phyloP scores from a whole-genome alignment of 2,797 vertebrate species.

The Ctenochaetus hawaiiensis region DNA sequence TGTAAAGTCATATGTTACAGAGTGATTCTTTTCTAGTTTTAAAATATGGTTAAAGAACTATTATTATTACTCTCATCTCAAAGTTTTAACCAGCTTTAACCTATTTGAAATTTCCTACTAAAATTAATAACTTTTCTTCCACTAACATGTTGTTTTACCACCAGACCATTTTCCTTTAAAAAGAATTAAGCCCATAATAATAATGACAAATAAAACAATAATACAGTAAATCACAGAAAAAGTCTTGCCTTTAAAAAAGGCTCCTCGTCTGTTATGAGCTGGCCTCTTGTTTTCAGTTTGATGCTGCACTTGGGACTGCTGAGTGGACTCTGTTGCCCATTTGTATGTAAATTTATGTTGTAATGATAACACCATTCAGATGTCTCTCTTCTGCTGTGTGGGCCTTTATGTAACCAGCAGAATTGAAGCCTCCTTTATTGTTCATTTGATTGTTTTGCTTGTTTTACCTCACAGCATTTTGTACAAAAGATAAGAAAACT shows the following conservation, averaged over 20 bases:
- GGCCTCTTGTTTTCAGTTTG: conserved; percentile 10
- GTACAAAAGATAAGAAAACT: not conserved
- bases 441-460: conserved; percentile 17
- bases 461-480: conserved; percentile 19
- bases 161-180: not conserved
- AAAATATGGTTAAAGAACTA: not conserved
- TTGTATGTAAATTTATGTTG: not conserved
- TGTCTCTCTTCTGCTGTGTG: conserved; percentile 8
- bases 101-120: not conserved
- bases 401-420: not conserved
- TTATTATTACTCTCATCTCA: not conserved
- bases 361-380: not conserved
- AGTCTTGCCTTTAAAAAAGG: not conserved
- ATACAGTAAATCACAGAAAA: not conserved
- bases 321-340: not conserved
- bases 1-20: no score
- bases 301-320: not conserved
- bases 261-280: not conserved
- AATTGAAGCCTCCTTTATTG: not conserved
- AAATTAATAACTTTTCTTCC: not conserved
- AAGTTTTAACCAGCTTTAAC: not conserved
- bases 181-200: not conserved
- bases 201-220: no score
- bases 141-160: not conserved
- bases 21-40: not conserved